Evolutionary conservation across 2,888 invertebrate genomes (phyloP), one percentile per base, ranked within the genome.

Genomic region (Sesamia inferens): DNA sequence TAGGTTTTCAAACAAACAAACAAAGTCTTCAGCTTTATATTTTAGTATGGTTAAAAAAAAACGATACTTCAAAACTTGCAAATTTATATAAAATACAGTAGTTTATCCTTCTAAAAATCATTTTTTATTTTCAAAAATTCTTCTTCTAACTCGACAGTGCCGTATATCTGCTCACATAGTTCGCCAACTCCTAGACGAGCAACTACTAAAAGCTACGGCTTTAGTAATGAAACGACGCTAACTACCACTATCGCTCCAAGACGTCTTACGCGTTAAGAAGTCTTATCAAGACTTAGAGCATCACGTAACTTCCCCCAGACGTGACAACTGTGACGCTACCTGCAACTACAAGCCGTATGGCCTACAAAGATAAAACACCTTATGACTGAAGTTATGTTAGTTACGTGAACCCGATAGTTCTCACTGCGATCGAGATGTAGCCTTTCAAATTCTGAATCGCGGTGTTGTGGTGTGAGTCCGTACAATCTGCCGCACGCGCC

Each of bases 331-430:
- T 44, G 51, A 62, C 47, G 47, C 44, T 64, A 67, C 68, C 76
- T 68, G 59, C 24, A 59, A 16, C 58, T 42, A 55, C 72, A 57
- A 31, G 4, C 51, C 63, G 44, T 68, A 66, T 79, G 64, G 70
- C 57, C 44, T 48, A 69, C 69, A 39, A 47, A 74, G 79, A 79
- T 83, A 83, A 83, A 68, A 63, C 48, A 66, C 68, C 74, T 75
- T 69, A 78, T 54, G 31, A 54, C 68, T 61, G 31, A 79, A 79
- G 59, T 79, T 71, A 74, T 79, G 74, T 44, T 42, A 31, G 74
- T 55, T 71, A 74, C 79, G 72, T 85, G 68, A 71, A 70, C 42
- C 54, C 55, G 76, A 82, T 83, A 74, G 72, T 71, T 76, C 31
- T 55, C 24, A 22, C 48, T 59, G 63, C 44, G 44, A 82, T 81